Base-by-base conservation (phyloP, 2,797 vertebrate species). In the Sebastes aleutianus region DNA sequence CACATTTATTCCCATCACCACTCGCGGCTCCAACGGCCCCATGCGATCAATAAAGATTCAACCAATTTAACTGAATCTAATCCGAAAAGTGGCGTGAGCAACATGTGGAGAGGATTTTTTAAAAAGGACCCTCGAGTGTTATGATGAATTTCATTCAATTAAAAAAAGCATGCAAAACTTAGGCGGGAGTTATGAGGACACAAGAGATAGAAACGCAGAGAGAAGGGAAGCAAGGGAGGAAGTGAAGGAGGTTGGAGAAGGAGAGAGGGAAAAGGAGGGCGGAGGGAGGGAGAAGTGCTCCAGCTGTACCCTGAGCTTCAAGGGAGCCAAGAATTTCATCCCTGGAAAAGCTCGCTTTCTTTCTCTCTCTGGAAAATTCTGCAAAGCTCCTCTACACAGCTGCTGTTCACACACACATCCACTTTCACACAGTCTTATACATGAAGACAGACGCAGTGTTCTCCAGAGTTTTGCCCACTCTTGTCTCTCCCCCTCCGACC, bases 261-360 rank as follows among this genome's bases (percentile, higher is more conserved):
- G 36, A 70, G 72, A 11, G 59, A 47, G 43, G 43, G 43, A 47
- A 79, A 34, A 58, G 13, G 50, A 72, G 73, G 79, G 69, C n/a
- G 36, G 70, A 88, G 88, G 79, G 78, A 77, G 73, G 76, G 83
- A 87, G 85, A 91, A 87, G 78, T 79, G 87, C 91, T 94, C 91
- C 92, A 94, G 93, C 91, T 93, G 93, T 90, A 93, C 93, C 92
- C 90, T 91, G 91, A 91, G 90, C 89, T 88, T 93, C 88, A 87
- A 82, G 65, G 85, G 78, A 93, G 91, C 88, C 93, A 93, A 91
- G 85, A 92, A 93, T 93, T 90, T 91, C 90, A 92, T 90, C 85
- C 82, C 84, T 92, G 86, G 87, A 93, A 93, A 93, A 93, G 89
- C 86, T 78, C 65, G 65, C 36, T 86, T 72, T 77, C 76, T 85